These are phyloP conservation scores for Lucinisca nassula DNA, from an alignment of 2,888 invertebrate species.

Conservation along the genomic window DNA sequence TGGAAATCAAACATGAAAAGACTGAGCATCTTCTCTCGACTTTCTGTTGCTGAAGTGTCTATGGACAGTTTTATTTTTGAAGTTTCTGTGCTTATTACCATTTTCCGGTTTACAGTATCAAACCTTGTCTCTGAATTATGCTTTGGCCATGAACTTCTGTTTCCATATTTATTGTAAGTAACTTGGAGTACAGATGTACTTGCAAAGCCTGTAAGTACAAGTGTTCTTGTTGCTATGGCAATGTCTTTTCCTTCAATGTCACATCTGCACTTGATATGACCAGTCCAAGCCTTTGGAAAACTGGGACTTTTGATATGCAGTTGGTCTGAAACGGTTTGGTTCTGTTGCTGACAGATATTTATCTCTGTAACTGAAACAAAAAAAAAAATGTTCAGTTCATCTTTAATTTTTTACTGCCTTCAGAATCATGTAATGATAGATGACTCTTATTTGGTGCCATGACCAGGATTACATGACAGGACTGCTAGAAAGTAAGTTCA, in stretches of 20 bases:
- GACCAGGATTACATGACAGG: too few species aligned
- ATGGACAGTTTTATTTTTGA: background rate
- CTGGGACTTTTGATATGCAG: background rate
- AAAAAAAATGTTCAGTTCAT: too few species aligned
- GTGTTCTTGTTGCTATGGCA: constrained; percentile 1
- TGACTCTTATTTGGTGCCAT: too few species aligned
- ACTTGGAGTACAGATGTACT: background rate
- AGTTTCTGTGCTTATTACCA: background rate
- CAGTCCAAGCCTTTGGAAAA: background rate
- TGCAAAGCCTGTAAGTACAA: background rate
- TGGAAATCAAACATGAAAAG: background rate
- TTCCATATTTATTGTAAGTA: background rate
- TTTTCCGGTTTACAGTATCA: background rate
- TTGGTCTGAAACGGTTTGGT: background rate
- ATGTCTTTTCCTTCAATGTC: background rate
- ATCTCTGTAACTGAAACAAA: background rate
- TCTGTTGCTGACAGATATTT: background rate
- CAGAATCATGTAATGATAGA: too few species aligned
- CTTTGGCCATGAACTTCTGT: background rate
- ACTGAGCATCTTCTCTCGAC: background rate
- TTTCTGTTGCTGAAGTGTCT: background rate
- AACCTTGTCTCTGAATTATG: background rate
- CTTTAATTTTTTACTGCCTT: too few species aligned
- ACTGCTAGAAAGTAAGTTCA: too few species aligned
- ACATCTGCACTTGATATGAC: background rate